Conservation (phyloP, 2,797 vertebrate genomes). For the Loriculus beryllinus region DNA sequence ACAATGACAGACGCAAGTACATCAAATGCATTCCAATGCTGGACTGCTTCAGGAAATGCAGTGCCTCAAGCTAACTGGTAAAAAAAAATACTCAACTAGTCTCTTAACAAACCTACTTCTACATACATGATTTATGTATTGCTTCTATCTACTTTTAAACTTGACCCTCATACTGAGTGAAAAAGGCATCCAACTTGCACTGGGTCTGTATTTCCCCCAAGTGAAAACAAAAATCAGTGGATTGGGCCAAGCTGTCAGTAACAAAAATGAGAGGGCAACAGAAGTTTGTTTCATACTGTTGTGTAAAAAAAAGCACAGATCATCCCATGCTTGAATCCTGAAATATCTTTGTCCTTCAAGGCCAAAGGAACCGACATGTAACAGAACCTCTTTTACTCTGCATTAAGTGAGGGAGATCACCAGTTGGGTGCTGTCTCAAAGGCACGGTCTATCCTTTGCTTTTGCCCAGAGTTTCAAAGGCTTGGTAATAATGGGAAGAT, state of each 20-base stretch:
- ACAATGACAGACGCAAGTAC: not conserved
- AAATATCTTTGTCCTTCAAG: not conserved
- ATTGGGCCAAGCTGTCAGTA: not conserved
- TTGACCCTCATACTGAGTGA: not conserved
- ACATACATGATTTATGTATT: not conserved
- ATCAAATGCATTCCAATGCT: not conserved
- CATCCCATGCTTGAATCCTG: not conserved
- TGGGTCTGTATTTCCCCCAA: fast-evolving
- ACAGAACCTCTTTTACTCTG: not conserved
- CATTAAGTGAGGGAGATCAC: not conserved
- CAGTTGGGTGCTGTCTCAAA: not conserved
- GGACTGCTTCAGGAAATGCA: not conserved
- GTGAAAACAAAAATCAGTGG: not conserved
- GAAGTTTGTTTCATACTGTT: not conserved
- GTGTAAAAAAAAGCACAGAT: not conserved
- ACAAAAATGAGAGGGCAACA: not conserved
- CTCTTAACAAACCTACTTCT: not conserved
- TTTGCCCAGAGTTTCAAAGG: not conserved
- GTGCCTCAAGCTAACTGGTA: not conserved
- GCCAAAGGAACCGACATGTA: not conserved
- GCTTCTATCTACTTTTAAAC: not conserved
- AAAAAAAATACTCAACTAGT: not conserved
- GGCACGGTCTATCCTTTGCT: fast-evolving
- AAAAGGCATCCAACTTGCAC: not conserved
- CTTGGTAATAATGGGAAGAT: not conserved